Percentiles rank a stretch among this genome's conserved stretches.
Conservation (phyloP, 2,113 vertebrate species). For the Antennarius striatus region DNA sequence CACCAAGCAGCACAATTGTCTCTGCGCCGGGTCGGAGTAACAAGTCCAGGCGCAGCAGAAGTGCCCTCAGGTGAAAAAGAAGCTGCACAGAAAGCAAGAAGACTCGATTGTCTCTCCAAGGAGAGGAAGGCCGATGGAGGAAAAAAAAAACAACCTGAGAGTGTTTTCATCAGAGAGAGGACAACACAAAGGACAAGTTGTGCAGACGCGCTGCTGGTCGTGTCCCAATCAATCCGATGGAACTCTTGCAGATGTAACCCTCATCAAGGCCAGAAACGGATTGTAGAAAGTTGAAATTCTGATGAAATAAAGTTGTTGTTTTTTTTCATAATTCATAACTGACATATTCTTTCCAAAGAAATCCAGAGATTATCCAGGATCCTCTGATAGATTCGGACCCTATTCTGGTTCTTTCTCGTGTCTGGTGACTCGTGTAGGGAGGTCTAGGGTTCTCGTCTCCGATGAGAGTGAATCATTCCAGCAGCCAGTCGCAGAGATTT, state of each 20-base stretch:
- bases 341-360: neutral
- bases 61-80: constrained; percentile 71
- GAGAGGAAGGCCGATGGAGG: constrained; percentile 62
- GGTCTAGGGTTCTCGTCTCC: no score
- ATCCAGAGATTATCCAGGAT: no score
- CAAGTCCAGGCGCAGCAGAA: constrained; percentile 59
- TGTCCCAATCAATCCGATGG: constrained; percentile 5
- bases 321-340: neutral
- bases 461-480: no score
- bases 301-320: constrained; percentile 8
- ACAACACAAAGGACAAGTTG: constrained; percentile 60
- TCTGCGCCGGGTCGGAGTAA: constrained; percentile 47
- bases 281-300: neutral
- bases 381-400: no score
- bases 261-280: neutral
- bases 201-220: constrained; percentile 15
- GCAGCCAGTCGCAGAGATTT: no score
- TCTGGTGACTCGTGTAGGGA: no score
- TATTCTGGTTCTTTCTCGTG: no score
- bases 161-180: constrained; percentile 53
- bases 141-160: constrained; percentile 39
- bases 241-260: neutral
- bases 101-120: constrained; percentile 75
- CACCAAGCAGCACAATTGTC: constrained; percentile 65
- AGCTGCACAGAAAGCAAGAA: constrained; percentile 57